Evolutionary conservation across 2,888 invertebrate species (phyloP), one percentile per base, ranked within the genome.

Genomic region (Protophormia terraenovae): DNA sequence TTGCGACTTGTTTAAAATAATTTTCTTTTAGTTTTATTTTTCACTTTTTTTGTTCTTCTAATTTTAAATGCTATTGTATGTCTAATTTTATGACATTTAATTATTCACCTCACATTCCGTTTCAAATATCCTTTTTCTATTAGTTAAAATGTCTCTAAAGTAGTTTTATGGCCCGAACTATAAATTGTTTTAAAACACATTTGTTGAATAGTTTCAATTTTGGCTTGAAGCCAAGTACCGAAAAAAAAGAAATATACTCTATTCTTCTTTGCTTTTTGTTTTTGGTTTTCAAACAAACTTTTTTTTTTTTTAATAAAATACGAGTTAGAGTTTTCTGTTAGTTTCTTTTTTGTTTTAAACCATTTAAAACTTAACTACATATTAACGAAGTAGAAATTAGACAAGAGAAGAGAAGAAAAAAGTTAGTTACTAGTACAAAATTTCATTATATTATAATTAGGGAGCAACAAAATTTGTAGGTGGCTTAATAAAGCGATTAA

Each of bases 151-250:
- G 75, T 75, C 69, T 77, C 55, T 58, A 29, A 76, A 82, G 64
- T 84, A 79, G 75, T 84, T 79, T 84, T 79, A 82, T 76, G 55
- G 55, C 71, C 55, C 32, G n/a, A 71, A 84, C 62, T 69, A 19
- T 69, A 79, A 73, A 78, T 79, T 79, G 83, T 79, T 84, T 84
- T 79, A 79, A 75, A 79, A 75, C 55, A 75, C 79, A 79, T 84
- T 84, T 84, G 79, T 84, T 84, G 75, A 79, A 79, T 75, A 69
- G 75, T 69, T 79, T 58, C 16, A 79, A 69, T 79, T 73, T 79
- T 83, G 83, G 83, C 73, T 75, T 35, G 10, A 5, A 53, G 73
- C 83, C 83, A 83, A 73, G 0, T n/a, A n/a, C n/a, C n/a, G n/a
- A n/a, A n/a, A n/a, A n/a, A n/a, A 16, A 38, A 47, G 35, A 35